Evolutionary conservation across 2,113 vertebrate species (phyloP).

Genomic region (Chauna torquata): DNA sequence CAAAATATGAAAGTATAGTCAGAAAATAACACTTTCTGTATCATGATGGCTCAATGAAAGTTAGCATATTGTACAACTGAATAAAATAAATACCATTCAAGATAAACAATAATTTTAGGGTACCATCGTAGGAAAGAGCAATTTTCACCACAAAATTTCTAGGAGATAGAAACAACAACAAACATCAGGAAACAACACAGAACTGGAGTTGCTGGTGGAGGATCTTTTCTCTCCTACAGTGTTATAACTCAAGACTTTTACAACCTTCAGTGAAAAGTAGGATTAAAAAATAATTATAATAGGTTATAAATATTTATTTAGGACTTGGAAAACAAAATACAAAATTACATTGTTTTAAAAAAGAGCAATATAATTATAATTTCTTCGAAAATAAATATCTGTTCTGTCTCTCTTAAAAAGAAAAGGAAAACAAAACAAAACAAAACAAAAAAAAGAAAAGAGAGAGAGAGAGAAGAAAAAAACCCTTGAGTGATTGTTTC

Average conservation of each 20-base stretch:
- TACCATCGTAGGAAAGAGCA: neutral
- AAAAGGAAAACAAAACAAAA: neutral
- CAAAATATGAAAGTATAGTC: neutral
- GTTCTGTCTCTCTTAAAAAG: neutral
- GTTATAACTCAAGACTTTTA: neutral
- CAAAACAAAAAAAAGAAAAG: too few species aligned
- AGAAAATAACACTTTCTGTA: neutral
- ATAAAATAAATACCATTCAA: neutral
- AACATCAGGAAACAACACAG: neutral
- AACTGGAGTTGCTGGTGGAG: neutral
- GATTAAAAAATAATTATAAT: neutral
- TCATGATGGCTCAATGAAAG: neutral
- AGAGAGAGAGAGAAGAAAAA: neutral
- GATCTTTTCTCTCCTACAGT: neutral
- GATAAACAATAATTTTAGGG: neutral
- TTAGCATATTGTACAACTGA: neutral
- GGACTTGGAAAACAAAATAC: neutral
- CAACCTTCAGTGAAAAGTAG: neutral
- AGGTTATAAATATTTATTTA: neutral
- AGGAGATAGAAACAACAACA: neutral
- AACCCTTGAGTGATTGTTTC: neutral
- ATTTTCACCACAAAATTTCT: neutral
- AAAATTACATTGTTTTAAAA: neutral
- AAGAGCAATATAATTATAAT: neutral
- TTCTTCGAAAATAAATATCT: neutral